A percentile compares a stretch with the other conserved stretches of the same genome.
Conservation (phyloP, 2,113 vertebrate genomes). For the Xiphorhynchus elegans region DNA sequence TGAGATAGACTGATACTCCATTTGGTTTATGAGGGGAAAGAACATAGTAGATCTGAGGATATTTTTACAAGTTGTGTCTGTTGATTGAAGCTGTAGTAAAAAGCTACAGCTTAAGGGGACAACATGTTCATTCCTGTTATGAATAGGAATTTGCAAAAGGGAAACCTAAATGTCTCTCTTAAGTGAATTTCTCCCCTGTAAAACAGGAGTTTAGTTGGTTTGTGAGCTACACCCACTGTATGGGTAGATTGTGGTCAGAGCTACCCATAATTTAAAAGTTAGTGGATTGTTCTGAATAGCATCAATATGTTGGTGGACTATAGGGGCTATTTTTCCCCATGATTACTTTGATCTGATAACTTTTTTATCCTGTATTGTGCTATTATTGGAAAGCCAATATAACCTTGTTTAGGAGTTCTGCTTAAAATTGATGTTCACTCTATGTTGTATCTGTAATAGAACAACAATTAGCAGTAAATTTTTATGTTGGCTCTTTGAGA, state of each 20-base stretch:
- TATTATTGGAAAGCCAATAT: neutral
- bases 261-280: neutral
- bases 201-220: neutral
- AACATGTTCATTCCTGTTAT: neutral
- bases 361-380: neutral
- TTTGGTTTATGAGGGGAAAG: neutral
- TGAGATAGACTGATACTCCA: neutral
- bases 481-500: neutral
- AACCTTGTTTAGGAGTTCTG: neutral
- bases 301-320: neutral
- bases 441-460: neutral
- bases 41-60: neutral
- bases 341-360: neutral
- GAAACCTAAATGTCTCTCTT: neutral
- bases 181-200: neutral
- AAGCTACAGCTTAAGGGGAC: neutral
- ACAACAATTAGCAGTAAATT: neutral
- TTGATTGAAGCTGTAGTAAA: neutral
- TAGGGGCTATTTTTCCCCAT: rapidly evolving
- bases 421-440: neutral
- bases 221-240: neutral
- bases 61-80: neutral
- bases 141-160: neutral
- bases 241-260: neutral
- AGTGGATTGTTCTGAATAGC: neutral